Conservation (phyloP, 1,140 invertebrate species). For the Neocloeon triangulifer region DNA sequence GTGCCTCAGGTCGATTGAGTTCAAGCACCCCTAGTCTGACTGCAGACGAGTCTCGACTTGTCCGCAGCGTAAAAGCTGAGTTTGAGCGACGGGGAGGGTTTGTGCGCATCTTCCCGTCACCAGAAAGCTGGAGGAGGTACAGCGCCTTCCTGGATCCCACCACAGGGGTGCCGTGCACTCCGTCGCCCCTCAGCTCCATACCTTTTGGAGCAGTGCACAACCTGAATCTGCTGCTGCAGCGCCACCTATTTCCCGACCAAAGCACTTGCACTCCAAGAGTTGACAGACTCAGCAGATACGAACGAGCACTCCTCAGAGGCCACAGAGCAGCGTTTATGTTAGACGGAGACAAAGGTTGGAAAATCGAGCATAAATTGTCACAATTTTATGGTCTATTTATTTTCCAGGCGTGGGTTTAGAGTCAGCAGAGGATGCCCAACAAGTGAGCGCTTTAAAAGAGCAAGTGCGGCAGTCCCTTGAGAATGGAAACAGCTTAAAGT, state of each 20-base stretch:
- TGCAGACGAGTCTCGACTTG: slow-evolving; percentile 54
- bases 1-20: slow-evolving; percentile 15
- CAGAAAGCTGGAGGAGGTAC: slow-evolving; percentile 66
- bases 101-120: slow-evolving; percentile 74
- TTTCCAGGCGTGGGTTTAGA: no score
- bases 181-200: slow-evolving; percentile 1
- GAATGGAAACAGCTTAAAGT: not conserved
- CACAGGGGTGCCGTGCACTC: slow-evolving; percentile 32
- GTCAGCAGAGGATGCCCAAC: no score
- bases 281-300: slow-evolving; percentile 23
- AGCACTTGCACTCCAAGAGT: slow-evolving; percentile 21
- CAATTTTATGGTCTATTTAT: slow-evolving; percentile 1
- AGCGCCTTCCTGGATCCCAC: slow-evolving; percentile 44
- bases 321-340: slow-evolving; percentile 19
- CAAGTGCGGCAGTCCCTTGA: not conserved
- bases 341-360: slow-evolving; percentile 4
- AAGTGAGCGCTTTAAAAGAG: slow-evolving; percentile 1
- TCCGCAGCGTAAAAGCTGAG: slow-evolving; percentile 57
- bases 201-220: slow-evolving; percentile 21
- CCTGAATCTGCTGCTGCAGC: slow-evolving; percentile 59
- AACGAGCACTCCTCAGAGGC: slow-evolving; percentile 28
- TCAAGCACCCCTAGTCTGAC: slow-evolving; percentile 27
- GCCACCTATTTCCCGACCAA: slow-evolving; percentile 42
- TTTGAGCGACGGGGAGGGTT: slow-evolving; percentile 69
- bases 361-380: not conserved